Evolutionary conservation across 2,113 vertebrate species (phyloP).

Genomic region (Potamarius usumacintae): DNA sequence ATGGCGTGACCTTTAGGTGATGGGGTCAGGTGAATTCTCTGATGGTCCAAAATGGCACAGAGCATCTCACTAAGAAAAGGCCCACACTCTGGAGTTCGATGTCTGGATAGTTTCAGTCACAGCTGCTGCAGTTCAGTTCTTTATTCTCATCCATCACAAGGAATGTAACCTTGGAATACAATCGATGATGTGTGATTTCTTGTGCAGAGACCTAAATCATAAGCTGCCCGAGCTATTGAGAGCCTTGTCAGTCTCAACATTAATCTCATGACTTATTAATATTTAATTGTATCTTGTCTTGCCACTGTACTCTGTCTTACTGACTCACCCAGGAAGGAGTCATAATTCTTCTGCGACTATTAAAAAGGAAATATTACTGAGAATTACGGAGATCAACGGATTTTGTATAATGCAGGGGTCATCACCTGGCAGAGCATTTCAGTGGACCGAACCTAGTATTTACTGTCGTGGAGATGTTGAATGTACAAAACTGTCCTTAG

Average conservation of each 20-base stretch:
- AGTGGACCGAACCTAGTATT: background rate
- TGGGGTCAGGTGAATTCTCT: constrained; percentile 28
- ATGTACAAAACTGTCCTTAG: no score
- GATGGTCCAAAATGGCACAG: background rate
- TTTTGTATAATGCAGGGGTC: background rate
- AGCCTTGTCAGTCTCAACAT: constrained; percentile 16
- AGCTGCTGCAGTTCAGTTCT: background rate
- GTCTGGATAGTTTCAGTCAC: background rate
- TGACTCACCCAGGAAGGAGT: constrained; percentile 1
- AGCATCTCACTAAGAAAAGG: background rate
- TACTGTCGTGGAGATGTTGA: background rate
- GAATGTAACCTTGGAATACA: constrained; percentile 7
- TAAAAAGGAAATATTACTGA: background rate
- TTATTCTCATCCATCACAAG: background rate
- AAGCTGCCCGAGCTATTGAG: background rate
- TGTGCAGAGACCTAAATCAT: constrained; percentile 10
- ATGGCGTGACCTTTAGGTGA: constrained; percentile 11
- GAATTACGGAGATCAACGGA: background rate
- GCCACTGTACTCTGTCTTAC: constrained; percentile 21
- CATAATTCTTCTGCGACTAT: constrained; percentile 14
- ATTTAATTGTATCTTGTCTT: constrained; percentile 27
- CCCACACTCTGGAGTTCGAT: background rate
- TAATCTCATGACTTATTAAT: constrained; percentile 28
- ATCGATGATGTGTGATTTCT: background rate
- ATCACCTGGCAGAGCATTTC: background rate